Conservation (phyloP, 2,888 invertebrate species). For the Megastigmus dorsalis region DNA sequence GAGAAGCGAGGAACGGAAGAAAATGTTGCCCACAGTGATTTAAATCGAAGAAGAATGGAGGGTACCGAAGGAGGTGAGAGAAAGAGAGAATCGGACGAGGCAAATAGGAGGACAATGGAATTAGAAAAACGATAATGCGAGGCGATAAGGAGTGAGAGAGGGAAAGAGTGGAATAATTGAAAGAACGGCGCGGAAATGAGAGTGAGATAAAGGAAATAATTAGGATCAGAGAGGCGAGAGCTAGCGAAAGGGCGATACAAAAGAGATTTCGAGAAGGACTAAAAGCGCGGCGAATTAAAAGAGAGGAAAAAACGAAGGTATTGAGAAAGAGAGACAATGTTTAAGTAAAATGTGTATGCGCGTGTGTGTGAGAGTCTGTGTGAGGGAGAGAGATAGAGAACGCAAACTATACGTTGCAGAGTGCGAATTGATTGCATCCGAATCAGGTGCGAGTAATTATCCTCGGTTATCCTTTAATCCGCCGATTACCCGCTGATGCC, state of each 20-base stretch:
- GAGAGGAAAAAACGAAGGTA: background rate
- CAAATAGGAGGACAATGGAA: constrained; percentile 23
- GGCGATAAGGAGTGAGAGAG: constrained; percentile 33
- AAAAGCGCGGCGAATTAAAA: constrained; percentile 13
- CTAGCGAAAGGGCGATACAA: constrained; percentile 6
- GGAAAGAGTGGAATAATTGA: too few relatives aligned
- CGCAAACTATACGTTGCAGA: constrained; percentile 17
- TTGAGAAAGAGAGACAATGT: background rate
- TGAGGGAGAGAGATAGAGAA: background rate
- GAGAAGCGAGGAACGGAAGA: background rate
- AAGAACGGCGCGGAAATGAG: background rate
- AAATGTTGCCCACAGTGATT: constrained; percentile 3
- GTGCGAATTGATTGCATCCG: constrained; percentile 53
- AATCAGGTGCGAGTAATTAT: constrained; percentile 53
- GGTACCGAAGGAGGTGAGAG: background rate
- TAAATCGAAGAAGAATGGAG: constrained; percentile 28
- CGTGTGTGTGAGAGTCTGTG: background rate
- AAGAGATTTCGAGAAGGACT: background rate
- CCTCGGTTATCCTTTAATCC: constrained; percentile 53
- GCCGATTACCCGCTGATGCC: constrained; percentile 47
- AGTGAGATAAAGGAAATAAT: constrained; percentile 45
- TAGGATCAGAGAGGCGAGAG: constrained; percentile 12
- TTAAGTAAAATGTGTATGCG: too few relatives aligned
- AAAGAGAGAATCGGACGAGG: background rate
- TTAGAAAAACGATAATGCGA: constrained; percentile 32